phyloP scores from a whole-genome alignment of 2,797 vertebrate species.

The Anableps anableps region DNA sequence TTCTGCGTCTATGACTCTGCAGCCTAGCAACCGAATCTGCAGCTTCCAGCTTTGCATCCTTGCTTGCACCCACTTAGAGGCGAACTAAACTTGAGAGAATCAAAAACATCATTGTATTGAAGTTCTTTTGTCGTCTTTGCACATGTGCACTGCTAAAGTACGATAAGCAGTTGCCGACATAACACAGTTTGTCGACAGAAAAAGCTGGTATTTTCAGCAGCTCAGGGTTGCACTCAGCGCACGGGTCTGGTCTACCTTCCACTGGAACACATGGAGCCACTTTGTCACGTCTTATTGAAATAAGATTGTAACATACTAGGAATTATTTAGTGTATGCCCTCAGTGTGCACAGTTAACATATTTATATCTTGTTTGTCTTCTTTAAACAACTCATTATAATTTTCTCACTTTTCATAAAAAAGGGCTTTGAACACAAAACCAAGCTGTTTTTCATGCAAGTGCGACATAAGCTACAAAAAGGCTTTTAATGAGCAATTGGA shows the following conservation, averaged over 20 bases:
- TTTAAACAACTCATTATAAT: background rate
- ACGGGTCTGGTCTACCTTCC: background rate
- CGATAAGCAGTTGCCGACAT: background rate
- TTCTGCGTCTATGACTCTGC: conserved; percentile 33
- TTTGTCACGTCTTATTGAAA: background rate
- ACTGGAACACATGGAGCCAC: background rate
- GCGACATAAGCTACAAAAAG: background rate
- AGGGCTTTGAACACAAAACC: background rate
- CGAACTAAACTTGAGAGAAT: conserved; percentile 12
- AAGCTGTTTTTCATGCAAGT: too few relatives aligned
- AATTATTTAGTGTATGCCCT: background rate
- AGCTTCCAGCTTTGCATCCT: conserved; percentile 37
- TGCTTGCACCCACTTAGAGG: conserved; percentile 30
- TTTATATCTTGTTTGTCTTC: background rate
- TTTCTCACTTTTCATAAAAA: background rate
- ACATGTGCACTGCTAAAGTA: background rate
- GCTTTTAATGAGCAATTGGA: background rate
- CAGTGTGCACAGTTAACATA: background rate
- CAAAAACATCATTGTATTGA: background rate
- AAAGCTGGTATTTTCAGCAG: background rate
- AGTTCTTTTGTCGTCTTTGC: background rate
- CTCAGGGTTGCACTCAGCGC: background rate
- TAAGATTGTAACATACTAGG: background rate
- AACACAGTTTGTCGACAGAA: background rate
- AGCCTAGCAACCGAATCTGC: conserved; percentile 61